Evolutionary conservation across 2,113 vertebrate genomes (phyloP).

Genomic region (Climacteris rufus): DNA sequence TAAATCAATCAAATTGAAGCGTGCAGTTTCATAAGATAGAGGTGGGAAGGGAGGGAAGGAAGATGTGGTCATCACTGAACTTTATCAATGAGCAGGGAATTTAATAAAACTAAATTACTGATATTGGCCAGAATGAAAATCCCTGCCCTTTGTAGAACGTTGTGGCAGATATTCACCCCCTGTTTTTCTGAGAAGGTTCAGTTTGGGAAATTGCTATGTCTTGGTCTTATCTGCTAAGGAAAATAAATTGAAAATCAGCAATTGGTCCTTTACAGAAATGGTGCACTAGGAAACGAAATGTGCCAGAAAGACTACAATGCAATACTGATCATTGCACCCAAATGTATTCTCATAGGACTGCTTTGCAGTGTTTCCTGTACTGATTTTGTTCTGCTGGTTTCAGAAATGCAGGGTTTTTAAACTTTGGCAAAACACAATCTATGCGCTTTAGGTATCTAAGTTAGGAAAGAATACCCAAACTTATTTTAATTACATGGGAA

Average conservation of each 20-base stretch:
- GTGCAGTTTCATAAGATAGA: neutral
- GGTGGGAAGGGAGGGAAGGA: neutral
- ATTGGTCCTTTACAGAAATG: neutral
- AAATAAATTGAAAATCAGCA: neutral
- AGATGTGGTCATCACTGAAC: neutral
- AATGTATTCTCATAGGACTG: neutral
- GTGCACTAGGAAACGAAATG: neutral
- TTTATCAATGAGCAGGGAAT: neutral
- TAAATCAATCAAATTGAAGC: neutral
- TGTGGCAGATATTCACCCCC: neutral
- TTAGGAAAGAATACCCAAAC: neutral
- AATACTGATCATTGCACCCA: neutral
- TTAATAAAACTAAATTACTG: neutral
- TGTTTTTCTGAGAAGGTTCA: neutral
- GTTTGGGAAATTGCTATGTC: neutral
- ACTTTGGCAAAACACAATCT: neutral
- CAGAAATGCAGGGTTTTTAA: neutral
- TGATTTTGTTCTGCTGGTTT: neutral
- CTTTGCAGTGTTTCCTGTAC: neutral
- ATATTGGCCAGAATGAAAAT: neutral
- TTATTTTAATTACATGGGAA: neutral
- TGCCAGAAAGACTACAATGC: neutral
- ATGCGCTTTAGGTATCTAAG: neutral
- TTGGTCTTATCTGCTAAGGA: neutral
- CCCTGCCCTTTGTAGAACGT: neutral